These are phyloP conservation scores for Limnodromus scolopaceus DNA, from an alignment of 2,797 vertebrate genomes.

Conservation along the genomic window DNA sequence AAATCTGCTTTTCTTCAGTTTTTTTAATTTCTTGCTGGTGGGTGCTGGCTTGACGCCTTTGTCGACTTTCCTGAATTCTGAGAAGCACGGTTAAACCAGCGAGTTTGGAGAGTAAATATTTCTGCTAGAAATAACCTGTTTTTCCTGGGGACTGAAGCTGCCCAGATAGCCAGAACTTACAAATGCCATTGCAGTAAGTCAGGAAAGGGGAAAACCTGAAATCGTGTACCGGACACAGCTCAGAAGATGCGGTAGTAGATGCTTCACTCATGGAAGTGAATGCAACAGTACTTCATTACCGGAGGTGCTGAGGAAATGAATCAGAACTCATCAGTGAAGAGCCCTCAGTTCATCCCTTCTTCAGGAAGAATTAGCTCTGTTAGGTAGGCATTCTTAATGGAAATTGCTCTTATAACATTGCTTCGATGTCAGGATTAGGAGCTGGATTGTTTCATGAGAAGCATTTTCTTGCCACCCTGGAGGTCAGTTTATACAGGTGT, in stretches of 20 bases:
- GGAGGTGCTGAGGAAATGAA: neutral
- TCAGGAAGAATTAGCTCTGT: constrained; percentile 7
- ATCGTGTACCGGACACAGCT: rapidly evolving
- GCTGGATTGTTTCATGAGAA: neutral
- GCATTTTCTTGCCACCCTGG: neutral
- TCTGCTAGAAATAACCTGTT: neutral
- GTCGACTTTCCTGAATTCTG: neutral
- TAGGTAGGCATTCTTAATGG: neutral
- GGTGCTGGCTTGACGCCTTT: neutral
- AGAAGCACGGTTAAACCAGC: neutral
- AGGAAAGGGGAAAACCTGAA: neutral
- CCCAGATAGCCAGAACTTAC: neutral
- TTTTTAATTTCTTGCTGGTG: neutral
- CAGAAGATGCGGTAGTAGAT: neutral
- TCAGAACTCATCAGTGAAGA: constrained; percentile 9
- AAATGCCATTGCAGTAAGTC: neutral
- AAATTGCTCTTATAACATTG: neutral
- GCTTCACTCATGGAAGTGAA: neutral
- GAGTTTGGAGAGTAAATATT: neutral
- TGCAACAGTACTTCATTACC: neutral
- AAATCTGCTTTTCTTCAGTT: no score
- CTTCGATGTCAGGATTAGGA: neutral
- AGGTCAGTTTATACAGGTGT: neutral
- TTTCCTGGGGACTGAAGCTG: neutral
- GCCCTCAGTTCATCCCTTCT: neutral